Evolutionary conservation across 1,140 invertebrate genomes (phyloP), one percentile per base, ranked within the genome.

Genomic region (Sarcophaga peregrina): DNA sequence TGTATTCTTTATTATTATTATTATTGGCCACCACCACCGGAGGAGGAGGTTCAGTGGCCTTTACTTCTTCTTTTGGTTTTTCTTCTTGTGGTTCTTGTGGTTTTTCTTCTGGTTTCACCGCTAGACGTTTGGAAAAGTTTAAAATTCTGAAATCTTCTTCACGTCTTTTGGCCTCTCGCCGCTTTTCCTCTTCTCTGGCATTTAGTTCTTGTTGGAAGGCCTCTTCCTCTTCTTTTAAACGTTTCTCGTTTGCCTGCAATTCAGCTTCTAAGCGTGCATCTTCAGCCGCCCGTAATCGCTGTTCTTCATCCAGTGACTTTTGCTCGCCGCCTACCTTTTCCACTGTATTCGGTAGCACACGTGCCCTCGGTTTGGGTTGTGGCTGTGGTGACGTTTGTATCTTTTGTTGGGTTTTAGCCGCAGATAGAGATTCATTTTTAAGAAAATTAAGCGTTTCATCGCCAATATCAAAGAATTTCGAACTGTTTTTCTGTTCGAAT

Each of bases 21-120:
- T 72, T 62, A 20, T 75, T 73, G 84, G 83, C 86, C 90, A 92
- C 91, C 91, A 92, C 91, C 91, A 92, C 91, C 92, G 86, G 91
- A n/a, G n/a, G n/a, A n/a, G 89, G 82, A 91, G 90, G 85, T 92
- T 90, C 84, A 91, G 92, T 68, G 91, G 89, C 86, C 91, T 92
- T 37, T 37, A 37, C 25, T 37, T 37, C 25, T 37, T 90, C 89
- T 84, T 92, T 88, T 86, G 91, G 90, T 82, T 90, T 91, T 84
- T 92, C 90, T 81, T 80, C 45, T 85, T 80, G 5, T 85, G 84
- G 37, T 58, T 85, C 15, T 58, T 85, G 47, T 85, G 85, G 82
- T 91, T 90, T 85, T 86, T 82, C 83, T 46, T 87, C 86, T n/a
- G 84, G 72, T 0, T 85, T 86, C 11, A 83, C 85, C n/a, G n/a